A percentile compares a stretch with the other conserved stretches of the same genome.
Conservation (phyloP, 1,140 invertebrate genomes). For the Samia ricini region DNA sequence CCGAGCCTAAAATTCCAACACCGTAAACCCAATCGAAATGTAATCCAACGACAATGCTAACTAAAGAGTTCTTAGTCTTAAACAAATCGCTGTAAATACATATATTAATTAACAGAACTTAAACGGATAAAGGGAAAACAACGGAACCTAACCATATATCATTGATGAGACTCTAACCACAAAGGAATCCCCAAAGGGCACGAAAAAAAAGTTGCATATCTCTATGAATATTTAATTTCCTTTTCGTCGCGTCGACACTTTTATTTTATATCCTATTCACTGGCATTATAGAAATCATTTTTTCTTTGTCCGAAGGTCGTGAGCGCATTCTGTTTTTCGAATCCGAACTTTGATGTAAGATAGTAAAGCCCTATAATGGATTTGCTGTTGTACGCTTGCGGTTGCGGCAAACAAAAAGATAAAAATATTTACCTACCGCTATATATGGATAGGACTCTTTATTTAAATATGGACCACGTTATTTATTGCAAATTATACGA, state of each 20-base stretch:
- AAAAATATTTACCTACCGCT: constrained; percentile 37
- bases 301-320: constrained; percentile 27
- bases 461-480: background rate
- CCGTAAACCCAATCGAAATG: background rate
- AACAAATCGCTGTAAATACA: background rate
- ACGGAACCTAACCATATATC: constrained; percentile 4
- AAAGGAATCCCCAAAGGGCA: constrained; percentile 52
- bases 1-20: background rate
- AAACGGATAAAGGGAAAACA: constrained; percentile 16
- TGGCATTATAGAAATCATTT: constrained; percentile 38
- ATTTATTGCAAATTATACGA: background rate
- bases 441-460: constrained; percentile 27
- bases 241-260: constrained; percentile 13
- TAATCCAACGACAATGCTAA: background rate
- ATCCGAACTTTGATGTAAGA: constrained; percentile 60
- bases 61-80: background rate
- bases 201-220: constrained; percentile 57
- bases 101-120: constrained; percentile 24
- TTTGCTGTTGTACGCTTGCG: constrained; percentile 50
- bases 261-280: constrained; percentile 46
- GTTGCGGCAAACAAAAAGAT: constrained; percentile 45
- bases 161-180: constrained; percentile 44
- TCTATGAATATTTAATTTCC: constrained; percentile 60
- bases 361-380: constrained; percentile 71
- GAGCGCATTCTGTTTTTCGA: constrained; percentile 41